Percentiles rank a stretch among this genome's conserved stretches.
Evolutionary conservation across 53 echinoderm and acorn worm species (phyloP).

Genomic region (Patiria pectinifera): DNA sequence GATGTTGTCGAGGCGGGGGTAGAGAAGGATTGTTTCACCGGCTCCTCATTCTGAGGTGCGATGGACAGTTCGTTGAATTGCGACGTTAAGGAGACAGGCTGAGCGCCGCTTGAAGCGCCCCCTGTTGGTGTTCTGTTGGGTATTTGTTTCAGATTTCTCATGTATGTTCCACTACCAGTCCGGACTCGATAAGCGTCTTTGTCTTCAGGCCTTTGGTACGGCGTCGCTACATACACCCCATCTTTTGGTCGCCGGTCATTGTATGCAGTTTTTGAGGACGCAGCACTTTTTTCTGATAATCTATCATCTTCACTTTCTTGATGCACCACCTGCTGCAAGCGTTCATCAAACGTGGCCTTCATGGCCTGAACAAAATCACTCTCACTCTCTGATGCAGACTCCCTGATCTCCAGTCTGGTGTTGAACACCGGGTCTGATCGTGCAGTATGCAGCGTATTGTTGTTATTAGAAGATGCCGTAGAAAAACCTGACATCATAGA

Average conservation of each 20-base stretch:
- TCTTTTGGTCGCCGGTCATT: conserved; percentile 31
- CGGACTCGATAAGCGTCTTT: conserved; percentile 46
- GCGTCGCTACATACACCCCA: conserved; percentile 39
- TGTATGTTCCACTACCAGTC: conserved; percentile 53
- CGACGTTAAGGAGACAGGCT: conserved; percentile 45
- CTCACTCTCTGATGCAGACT: conserved; percentile 76
- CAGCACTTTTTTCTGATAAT: conserved; percentile 41
- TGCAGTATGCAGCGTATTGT: conserved; percentile 69
- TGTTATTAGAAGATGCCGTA: conserved; percentile 88
- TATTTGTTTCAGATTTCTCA: conserved; percentile 47
- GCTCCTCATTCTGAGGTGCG: background rate
- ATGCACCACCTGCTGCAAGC: conserved; percentile 76
- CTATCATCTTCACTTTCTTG: conserved; percentile 79
- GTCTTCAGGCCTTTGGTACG: conserved; percentile 30
- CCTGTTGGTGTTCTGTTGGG: conserved; percentile 43
- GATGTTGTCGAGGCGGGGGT: conserved; percentile 32
- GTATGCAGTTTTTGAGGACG: conserved; percentile 39
- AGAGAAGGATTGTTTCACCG: conserved; percentile 7
- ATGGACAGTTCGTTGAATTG: conserved; percentile 32
- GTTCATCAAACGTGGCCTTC: conserved; percentile 91
- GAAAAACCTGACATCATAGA: conserved; percentile 83
- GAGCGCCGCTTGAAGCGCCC: conserved; percentile 1
- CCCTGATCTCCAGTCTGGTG: conserved; percentile 52
- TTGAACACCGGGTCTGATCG: conserved; percentile 59
- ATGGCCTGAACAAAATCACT: conserved; percentile 96